Base-by-base conservation (phyloP, 2,888 invertebrate genomes). In the Dichetophora obliterata region DNA sequence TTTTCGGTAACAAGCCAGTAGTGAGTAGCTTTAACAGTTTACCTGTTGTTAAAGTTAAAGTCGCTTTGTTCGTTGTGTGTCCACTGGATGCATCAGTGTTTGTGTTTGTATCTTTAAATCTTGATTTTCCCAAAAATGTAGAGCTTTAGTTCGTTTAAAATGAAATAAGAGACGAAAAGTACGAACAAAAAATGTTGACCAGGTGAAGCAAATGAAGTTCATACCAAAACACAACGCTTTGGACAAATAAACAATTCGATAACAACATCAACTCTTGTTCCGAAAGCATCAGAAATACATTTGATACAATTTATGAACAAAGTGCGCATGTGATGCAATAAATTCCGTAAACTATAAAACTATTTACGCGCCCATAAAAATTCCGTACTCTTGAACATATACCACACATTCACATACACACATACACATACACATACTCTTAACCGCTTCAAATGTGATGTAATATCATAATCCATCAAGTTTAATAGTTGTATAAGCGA, bases 381-480 rank as follows among this genome's bases (percentile, higher is more conserved):
- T 24, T 37, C 37, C 54, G 5, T 19, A 59, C 71, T 31, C 31
- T 22, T 59, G 43, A 24, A 59, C 31, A 31, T 5, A 59, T n/a
- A 22, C 57, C 57, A 27, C 14, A 59, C 11, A 31, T 5, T 14
- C 4, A 37, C 14, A 57, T 24, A 48, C 9, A 50, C 50, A 68
- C 31, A 27, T n/a, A 57, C 16, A 61, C 27, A 34, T 24, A 37
- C 27, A 8, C 14, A 27, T 24, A 68, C 68, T 65, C n/a, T 11
- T n/a, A 50, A 22, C 57, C 57, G 27, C 31, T 63, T 63, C 31
- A 31, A 34, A 50, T 24, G 34, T 68, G 68, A 16, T 34, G 48
- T 68, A 68, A 68, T 48, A 68, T 68, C 34, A 72, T 72, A 63
- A 73, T 63, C 73, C 73, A 73, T 73, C 73, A 73, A 63, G 48